A percentile compares a stretch with the other conserved stretches of the same genome.
Conservation (phyloP, 2,797 vertebrate genomes). For the Lepilemur ruficaudatus region DNA sequence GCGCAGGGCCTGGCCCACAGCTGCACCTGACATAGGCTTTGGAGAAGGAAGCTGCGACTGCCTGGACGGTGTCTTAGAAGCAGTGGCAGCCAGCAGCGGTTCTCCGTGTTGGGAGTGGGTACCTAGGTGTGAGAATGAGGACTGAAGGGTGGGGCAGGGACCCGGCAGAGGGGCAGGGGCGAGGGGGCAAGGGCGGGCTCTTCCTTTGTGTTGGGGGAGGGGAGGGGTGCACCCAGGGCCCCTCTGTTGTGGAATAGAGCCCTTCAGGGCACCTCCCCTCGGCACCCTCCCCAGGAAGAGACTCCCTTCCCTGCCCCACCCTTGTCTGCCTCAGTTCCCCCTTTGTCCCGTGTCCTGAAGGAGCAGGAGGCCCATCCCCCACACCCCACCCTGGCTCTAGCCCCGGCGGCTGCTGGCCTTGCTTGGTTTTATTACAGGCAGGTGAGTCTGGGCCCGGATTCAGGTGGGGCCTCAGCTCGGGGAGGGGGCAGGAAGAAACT, state of each 20-base stretch:
- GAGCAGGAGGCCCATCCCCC: neutral
- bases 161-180: neutral
- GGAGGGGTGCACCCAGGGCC: neutral
- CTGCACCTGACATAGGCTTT: rapidly evolving
- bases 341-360: neutral
- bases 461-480: neutral
- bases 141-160: neutral
- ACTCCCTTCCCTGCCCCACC: neutral
- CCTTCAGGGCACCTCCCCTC: neutral
- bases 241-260: neutral
- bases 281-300: neutral
- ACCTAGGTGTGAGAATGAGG: neutral
- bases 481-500: neutral
- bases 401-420: neutral
- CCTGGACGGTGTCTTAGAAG: neutral
- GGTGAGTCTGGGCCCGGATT: neutral
- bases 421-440: neutral
- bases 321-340: neutral
- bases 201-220: neutral
- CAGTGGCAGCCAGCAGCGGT: no score
- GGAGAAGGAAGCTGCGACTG: neutral
- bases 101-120: neutral
- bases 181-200: neutral
- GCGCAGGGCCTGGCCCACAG: rapidly evolving
- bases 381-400: neutral